These are phyloP conservation scores for Dynastes tityus DNA, from an alignment of 2,888 invertebrate genomes.

Conservation along the genomic window DNA sequence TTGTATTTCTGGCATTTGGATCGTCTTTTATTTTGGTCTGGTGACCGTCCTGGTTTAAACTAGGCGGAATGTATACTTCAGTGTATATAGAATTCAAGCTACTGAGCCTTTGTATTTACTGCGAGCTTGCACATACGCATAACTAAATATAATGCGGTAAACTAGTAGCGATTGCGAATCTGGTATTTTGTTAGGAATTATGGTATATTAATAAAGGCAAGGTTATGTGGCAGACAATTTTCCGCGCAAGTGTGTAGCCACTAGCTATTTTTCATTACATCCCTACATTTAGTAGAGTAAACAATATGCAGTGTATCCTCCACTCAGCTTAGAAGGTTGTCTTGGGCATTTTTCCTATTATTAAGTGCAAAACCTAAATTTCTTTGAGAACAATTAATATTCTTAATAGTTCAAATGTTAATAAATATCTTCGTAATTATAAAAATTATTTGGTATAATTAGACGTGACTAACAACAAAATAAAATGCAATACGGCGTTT, in stretches of 20 bases:
- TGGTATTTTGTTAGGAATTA: background rate
- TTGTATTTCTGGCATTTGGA: conserved; percentile 9
- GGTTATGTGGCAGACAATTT: background rate
- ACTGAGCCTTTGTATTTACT: background rate
- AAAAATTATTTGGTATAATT: too few relatives aligned
- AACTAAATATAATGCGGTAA: background rate
- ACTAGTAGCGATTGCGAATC: background rate
- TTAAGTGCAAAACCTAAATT: too few relatives aligned
- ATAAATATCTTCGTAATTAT: too few relatives aligned
- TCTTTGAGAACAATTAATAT: too few relatives aligned
- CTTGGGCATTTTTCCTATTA: too few relatives aligned
- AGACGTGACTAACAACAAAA: too few relatives aligned
- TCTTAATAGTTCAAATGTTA: too few relatives aligned
- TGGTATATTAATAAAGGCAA: background rate
- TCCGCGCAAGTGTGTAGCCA: background rate
- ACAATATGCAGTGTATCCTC: too few relatives aligned
- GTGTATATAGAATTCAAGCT: background rate
- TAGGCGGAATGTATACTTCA: background rate
- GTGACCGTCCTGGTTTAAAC: conserved; percentile 1
- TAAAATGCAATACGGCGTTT: too few relatives aligned
- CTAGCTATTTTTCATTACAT: too few relatives aligned
- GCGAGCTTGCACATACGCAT: background rate
- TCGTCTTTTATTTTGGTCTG: conserved; percentile 21
- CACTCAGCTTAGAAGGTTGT: too few relatives aligned
- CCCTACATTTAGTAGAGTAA: too few relatives aligned